Conservation (phyloP, 2,888 invertebrate species). For the Yponomeuta plumbellus region DNA sequence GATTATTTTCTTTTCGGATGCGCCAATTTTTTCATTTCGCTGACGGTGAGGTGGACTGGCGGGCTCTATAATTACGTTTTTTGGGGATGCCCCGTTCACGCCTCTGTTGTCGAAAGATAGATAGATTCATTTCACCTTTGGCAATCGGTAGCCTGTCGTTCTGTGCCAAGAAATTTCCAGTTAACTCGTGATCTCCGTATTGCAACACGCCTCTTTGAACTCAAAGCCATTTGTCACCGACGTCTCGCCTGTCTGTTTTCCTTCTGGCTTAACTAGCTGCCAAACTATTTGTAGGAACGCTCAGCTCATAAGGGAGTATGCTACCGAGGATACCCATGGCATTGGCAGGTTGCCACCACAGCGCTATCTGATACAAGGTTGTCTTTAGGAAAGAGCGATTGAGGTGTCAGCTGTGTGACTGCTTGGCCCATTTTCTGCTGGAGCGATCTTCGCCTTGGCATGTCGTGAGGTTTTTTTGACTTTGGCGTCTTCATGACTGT, state of each 20-base stretch:
- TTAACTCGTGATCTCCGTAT: background rate
- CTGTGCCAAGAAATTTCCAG: background rate
- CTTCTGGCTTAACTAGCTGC: background rate
- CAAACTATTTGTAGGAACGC: background rate
- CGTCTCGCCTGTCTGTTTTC: background rate
- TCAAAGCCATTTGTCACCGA: background rate
- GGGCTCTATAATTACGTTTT: too few relatives aligned
- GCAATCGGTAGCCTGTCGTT: background rate
- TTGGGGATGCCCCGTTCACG: too few relatives aligned
- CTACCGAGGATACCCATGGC: background rate
- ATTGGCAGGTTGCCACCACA: background rate
- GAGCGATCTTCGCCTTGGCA: background rate
- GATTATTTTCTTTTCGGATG: too few relatives aligned
- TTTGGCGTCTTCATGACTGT: background rate
- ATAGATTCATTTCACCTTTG: too few relatives aligned
- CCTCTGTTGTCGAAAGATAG: too few relatives aligned
- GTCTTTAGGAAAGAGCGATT: background rate
- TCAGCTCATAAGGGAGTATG: background rate
- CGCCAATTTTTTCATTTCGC: too few relatives aligned
- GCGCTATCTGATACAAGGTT: background rate
- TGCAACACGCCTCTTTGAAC: background rate
- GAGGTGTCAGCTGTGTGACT: background rate
- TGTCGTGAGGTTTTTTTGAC: background rate
- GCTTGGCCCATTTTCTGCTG: background rate
- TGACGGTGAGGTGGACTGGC: too few relatives aligned